phyloP scores from a whole-genome alignment of 2,113 vertebrate genomes.

The Antennarius striatus region DNA sequence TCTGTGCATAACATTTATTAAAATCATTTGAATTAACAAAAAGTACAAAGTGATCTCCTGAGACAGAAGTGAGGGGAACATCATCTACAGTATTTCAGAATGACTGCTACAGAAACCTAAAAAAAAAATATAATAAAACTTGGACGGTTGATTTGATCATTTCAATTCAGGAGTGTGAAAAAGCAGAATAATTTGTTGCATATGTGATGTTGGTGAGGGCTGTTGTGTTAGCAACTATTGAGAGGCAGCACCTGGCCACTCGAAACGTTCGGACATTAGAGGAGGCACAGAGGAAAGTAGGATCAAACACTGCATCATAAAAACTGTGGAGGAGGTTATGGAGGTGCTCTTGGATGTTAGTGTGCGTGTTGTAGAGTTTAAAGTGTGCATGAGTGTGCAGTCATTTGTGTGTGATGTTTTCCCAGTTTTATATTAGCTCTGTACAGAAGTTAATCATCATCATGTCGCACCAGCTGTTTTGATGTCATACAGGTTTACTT shows the following conservation, averaged over 20 bases:
- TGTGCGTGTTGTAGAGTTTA: neutral
- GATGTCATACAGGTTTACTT: constrained; percentile 47
- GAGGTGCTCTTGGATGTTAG: constrained; percentile 30
- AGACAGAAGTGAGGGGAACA: neutral
- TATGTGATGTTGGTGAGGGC: constrained; percentile 32
- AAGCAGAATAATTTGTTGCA: constrained; percentile 40
- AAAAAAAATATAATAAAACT: constrained; percentile 14
- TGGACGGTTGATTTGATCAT: constrained; percentile 34
- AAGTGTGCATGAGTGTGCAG: neutral
- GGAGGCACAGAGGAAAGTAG: constrained; percentile 38
- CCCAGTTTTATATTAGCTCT: constrained; percentile 14
- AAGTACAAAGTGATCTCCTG: no score
- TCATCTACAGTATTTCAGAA: neutral
- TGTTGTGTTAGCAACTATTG: constrained; percentile 43
- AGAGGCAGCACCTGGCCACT: constrained; percentile 66
- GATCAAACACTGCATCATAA: constrained; percentile 62
- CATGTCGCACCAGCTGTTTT: constrained; percentile 50
- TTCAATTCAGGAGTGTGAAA: constrained; percentile 36
- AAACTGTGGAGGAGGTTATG: constrained; percentile 44
- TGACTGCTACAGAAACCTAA: neutral
- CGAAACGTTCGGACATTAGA: constrained; percentile 37
- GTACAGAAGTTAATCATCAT: constrained; percentile 44
- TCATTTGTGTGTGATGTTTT: constrained; percentile 1
- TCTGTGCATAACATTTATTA: no score
- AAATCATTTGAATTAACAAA: no score